Evolutionary conservation across 2,797 vertebrate species (phyloP).

Genomic region (Amniataba percoides): DNA sequence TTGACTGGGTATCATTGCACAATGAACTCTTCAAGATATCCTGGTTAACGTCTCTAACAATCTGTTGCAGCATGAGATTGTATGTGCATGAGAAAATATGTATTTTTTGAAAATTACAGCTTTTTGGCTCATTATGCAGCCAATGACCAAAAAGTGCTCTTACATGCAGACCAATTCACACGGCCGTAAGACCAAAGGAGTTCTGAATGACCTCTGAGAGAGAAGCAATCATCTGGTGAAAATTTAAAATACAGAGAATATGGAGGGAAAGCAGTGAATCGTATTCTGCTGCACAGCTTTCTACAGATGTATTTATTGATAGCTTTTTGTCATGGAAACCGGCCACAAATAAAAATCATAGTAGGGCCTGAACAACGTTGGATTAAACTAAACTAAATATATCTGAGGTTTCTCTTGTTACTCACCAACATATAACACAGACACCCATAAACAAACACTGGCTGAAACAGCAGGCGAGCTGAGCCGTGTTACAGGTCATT

Average conservation of each 20-base stretch:
- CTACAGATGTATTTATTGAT: neutral
- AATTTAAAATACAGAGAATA: neutral
- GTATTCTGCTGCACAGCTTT: neutral
- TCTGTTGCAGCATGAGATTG: neutral
- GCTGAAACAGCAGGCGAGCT: neutral
- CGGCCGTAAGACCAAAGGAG: neutral
- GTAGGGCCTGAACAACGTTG: neutral
- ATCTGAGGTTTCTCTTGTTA: neutral
- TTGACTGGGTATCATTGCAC: neutral
- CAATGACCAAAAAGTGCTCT: neutral
- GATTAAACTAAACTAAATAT: neutral
- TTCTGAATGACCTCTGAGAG: neutral
- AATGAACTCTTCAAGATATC: neutral
- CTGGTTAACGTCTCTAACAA: neutral
- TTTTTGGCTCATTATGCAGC: neutral
- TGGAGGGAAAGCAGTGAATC: neutral
- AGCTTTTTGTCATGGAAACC: neutral
- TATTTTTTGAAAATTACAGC: no score
- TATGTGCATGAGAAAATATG: no score
- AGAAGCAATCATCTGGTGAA: neutral
- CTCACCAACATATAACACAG: neutral
- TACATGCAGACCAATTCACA: neutral
- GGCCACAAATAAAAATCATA: neutral
- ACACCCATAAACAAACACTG: neutral
- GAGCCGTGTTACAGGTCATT: neutral